These are phyloP conservation scores for Apamea monoglypha DNA, from an alignment of 2,888 invertebrate genomes.

Conservation along the genomic window DNA sequence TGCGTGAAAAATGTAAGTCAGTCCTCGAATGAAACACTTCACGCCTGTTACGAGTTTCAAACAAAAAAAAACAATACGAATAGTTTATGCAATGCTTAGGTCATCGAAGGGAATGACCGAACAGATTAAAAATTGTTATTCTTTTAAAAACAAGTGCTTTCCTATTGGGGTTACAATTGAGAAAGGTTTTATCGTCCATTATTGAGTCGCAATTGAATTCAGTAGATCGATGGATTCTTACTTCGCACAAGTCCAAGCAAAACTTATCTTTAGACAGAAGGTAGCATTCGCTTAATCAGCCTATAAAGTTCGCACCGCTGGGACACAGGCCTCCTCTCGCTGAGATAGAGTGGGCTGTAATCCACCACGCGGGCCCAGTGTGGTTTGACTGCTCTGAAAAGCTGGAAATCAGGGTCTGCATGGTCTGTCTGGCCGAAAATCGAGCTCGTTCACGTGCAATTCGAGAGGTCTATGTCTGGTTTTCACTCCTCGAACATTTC, in stretches of 20 bases:
- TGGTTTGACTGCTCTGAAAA: not conserved
- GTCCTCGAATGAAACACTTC: not conserved
- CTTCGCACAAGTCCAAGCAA: not conserved
- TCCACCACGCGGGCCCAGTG: too few relatives aligned
- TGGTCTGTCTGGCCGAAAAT: not conserved
- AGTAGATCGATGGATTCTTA: not conserved
- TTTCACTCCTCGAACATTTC: too few relatives aligned
- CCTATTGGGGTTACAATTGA: not conserved
- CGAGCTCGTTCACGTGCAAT: not conserved
- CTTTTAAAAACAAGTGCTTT: not conserved
- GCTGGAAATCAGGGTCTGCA: not conserved
- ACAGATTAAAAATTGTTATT: not conserved
- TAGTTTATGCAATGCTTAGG: constrained; percentile 27
- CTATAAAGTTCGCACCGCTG: too few relatives aligned
- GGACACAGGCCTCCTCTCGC: too few relatives aligned
- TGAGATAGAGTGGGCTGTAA: too few relatives aligned
- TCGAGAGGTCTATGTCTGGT: not conserved
- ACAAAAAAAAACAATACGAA: constrained; percentile 9
- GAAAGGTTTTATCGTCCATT: not conserved
- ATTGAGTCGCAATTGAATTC: not conserved
- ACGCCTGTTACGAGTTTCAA: constrained; percentile 19
- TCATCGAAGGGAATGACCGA: constrained; percentile 19
- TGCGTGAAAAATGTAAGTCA: constrained; percentile 42
- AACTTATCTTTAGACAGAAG: not conserved
- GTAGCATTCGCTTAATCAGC: not conserved